These are phyloP conservation scores for Chloropsis cyanopogon DNA, from an alignment of 2,113 vertebrate genomes.

Conservation along the genomic window DNA sequence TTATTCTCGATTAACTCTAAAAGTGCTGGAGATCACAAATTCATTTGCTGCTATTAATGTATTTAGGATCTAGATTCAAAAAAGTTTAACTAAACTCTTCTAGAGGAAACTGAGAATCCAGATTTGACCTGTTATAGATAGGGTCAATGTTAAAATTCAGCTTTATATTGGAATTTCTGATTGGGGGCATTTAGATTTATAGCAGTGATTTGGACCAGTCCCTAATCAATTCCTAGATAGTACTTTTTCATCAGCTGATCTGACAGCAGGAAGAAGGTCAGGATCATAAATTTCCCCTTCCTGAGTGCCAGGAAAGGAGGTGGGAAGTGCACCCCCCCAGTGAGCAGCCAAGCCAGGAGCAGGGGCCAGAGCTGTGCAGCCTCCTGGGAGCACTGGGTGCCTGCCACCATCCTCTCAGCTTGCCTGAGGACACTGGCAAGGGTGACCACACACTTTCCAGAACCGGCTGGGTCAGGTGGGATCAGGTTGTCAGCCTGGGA, in stretches of 20 bases:
- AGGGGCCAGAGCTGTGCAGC: not conserved
- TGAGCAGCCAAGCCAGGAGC: not conserved
- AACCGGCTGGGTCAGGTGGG: not conserved
- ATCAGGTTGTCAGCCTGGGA: not conserved
- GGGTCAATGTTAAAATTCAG: not conserved
- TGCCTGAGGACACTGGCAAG: not conserved
- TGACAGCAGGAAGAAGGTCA: constrained; percentile 53
- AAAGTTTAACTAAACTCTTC: not conserved
- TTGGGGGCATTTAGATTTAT: constrained; percentile 29
- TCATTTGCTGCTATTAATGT: not conserved
- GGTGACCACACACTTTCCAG: not conserved
- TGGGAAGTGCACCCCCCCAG: not conserved
- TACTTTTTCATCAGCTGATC: constrained; percentile 46
- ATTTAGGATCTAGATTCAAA: not conserved
- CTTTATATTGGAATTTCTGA: not conserved
- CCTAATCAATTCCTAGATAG: constrained; percentile 35
- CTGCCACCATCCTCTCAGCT: not conserved
- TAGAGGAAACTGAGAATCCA: not conserved
- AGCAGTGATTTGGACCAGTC: not conserved
- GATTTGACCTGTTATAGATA: not conserved
- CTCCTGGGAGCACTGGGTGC: not conserved
- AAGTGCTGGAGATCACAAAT: constrained; percentile 36
- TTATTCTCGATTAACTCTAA: constrained; percentile 64
- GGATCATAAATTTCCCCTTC: constrained; percentile 9
- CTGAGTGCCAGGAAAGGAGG: not conserved